A percentile compares a stretch with the other conserved stretches of the same genome.
Conservation (phyloP, 2,888 invertebrate species). For the Pollenia griseotomentosa region DNA sequence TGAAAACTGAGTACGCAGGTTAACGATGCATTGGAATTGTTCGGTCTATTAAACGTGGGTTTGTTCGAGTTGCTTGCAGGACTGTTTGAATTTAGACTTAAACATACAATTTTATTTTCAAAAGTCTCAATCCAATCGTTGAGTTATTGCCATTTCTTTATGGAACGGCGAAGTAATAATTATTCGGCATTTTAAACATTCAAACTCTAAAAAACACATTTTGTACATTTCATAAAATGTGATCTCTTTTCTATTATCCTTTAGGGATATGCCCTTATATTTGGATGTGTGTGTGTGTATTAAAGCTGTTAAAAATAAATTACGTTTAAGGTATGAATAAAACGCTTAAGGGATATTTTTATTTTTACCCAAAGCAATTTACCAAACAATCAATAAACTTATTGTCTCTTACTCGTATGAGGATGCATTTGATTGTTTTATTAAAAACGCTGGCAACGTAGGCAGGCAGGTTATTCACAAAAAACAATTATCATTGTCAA, state of each 20-base stretch:
- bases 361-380: neutral
- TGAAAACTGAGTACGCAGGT: too few species aligned
- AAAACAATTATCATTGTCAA: slow-evolving; percentile 10
- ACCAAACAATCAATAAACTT: slow-evolving; percentile 10
- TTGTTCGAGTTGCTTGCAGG: too few species aligned
- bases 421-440: neutral
- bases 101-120: neutral
- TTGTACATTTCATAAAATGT: neutral
- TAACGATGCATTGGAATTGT: too few species aligned
- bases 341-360: neutral
- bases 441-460: neutral
- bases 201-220: slow-evolving; percentile 19
- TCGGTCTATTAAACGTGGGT: too few species aligned
- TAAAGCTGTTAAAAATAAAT: neutral
- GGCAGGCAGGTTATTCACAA: neutral
- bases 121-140: neutral
- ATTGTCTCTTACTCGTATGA: neutral
- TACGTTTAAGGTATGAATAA: neutral
- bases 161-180: slow-evolving; percentile 60
- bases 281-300: neutral
- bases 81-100: too few species aligned
- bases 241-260: neutral
- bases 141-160: slow-evolving; percentile 11
- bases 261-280: neutral
- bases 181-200: slow-evolving; percentile 32